Conservation (phyloP, 2,797 vertebrate genomes). For the Sus cebifrons region DNA sequence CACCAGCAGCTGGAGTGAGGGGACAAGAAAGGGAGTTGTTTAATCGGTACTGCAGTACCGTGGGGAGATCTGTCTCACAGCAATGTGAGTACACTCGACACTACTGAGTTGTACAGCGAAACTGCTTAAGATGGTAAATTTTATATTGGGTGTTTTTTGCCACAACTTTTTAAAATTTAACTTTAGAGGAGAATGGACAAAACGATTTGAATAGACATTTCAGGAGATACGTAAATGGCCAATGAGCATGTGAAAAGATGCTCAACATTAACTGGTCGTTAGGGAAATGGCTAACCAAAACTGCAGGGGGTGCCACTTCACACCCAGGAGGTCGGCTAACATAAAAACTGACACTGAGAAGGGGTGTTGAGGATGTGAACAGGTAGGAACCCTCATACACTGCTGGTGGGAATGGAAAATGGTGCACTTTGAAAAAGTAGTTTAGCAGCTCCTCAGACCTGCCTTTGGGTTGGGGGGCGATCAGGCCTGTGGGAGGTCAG, state of each 20-base stretch:
- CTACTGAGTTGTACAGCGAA: not conserved
- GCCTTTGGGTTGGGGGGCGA: no score
- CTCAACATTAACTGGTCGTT: not conserved
- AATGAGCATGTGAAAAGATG: not conserved
- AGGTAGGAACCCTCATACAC: not conserved
- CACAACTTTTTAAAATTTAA: not conserved
- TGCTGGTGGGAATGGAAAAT: not conserved
- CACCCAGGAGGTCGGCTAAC: not conserved
- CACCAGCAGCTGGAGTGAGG: not conserved
- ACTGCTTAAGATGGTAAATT: not conserved
- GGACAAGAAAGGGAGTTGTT: not conserved
- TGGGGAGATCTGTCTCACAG: not conserved
- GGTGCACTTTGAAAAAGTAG: not conserved
- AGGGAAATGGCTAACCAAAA: slow-evolving; percentile 32
- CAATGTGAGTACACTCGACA: not conserved
- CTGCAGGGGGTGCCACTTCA: not conserved
- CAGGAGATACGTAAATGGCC: not conserved
- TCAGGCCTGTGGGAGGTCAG: no score
- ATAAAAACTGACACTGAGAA: not conserved
- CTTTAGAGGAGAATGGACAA: not conserved
- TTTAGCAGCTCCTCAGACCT: not conserved
- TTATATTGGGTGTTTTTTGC: not conserved
- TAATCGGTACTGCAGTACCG: not conserved
- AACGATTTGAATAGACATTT: slow-evolving; percentile 20
- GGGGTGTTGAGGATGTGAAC: not conserved